These are phyloP conservation scores for Paradisaea rubra DNA, from an alignment of 2,113 vertebrate genomes.

Conservation along the genomic window DNA sequence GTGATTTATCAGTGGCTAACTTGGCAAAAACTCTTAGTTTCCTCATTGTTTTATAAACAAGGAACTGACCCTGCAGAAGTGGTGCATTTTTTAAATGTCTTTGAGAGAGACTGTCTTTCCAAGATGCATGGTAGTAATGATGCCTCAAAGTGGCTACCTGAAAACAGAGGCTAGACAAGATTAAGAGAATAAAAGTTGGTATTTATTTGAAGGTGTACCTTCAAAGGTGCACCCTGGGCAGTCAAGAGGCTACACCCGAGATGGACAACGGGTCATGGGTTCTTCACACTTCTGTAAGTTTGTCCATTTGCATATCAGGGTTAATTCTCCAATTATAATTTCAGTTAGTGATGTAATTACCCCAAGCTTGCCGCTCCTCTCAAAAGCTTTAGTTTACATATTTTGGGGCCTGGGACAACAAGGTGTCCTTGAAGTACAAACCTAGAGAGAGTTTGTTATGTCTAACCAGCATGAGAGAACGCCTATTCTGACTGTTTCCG, in stretches of 20 bases:
- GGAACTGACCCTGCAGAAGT: constrained; percentile 11
- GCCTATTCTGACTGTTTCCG: neutral
- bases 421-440: neutral
- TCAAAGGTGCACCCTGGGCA: neutral
- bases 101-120: neutral
- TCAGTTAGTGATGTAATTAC: neutral
- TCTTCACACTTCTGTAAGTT: neutral
- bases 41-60: constrained; percentile 34
- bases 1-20: constrained; percentile 43
- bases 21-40: constrained; percentile 22
- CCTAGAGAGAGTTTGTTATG: neutral
- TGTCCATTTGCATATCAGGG: neutral
- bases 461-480: neutral
- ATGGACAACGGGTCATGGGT: accelerated
- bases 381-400: neutral
- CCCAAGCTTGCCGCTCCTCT: neutral
- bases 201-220: neutral
- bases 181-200: neutral
- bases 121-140: neutral
- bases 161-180: neutral
- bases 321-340: neutral
- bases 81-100: neutral
- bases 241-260: neutral
- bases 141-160: neutral
- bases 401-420: neutral